A percentile compares a stretch with the other conserved stretches of the same genome.
phyloP scores from a whole-genome alignment of 2,888 invertebrate species.

The Caenorhabditis sp. region DNA sequence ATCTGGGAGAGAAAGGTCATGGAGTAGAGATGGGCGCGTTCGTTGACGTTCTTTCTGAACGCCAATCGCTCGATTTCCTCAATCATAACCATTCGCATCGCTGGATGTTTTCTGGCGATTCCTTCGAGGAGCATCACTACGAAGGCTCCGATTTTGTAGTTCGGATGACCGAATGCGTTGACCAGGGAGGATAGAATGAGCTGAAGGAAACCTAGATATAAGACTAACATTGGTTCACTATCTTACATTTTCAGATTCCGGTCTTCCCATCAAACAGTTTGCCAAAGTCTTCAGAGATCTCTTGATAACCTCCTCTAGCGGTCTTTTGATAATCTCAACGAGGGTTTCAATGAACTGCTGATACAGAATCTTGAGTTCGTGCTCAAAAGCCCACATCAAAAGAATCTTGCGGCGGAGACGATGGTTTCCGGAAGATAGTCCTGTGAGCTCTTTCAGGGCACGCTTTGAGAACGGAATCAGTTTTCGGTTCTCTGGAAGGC shows the following conservation, averaged over 20 bases:
- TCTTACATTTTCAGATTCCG: conserved; percentile 91
- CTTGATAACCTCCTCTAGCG: conserved; percentile 90
- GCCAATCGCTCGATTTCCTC: conserved; percentile 93
- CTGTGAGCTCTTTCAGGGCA: conserved; percentile 83
- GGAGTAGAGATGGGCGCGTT: conserved; percentile 93
- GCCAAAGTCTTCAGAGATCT: conserved; percentile 89
- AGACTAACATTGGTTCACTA: neutral
- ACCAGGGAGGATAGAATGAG: conserved; percentile 89
- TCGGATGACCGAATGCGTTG: conserved; percentile 97
- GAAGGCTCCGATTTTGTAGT: conserved; percentile 91
- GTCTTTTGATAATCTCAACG: conserved; percentile 88
- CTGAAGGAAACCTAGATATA: conserved; percentile 62
- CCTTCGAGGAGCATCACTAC: conserved; percentile 91
- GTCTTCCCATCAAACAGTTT: conserved; percentile 89
- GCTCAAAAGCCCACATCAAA: conserved; percentile 91
- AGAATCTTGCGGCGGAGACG: conserved; percentile 84
- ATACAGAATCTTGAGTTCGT: conserved; percentile 90
- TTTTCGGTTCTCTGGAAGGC: conserved; percentile 87
- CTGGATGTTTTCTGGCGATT: conserved; percentile 91
- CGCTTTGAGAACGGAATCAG: conserved; percentile 86
- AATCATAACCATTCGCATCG: conserved; percentile 93
- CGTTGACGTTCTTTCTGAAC: conserved; percentile 91
- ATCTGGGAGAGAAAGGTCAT: conserved; percentile 94
- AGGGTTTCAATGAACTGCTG: conserved; percentile 88
- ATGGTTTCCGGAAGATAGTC: conserved; percentile 86